A percentile compares a stretch with the other conserved stretches of the same genome.
phyloP scores from a whole-genome alignment of 2,113 vertebrate species.

The Nibea albiflora region DNA sequence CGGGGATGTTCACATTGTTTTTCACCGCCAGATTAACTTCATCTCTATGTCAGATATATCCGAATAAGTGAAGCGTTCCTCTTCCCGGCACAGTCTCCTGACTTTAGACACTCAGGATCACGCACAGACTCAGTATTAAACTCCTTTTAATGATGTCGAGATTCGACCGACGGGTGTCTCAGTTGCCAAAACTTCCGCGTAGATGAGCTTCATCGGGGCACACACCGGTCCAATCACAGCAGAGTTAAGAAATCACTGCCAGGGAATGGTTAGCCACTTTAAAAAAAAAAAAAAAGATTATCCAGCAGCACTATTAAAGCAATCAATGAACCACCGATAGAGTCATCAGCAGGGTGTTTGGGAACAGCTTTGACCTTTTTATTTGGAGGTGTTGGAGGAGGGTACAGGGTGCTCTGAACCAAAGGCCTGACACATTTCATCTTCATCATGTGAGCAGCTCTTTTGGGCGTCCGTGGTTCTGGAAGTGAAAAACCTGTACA shows the following conservation, averaged over 20 bases:
- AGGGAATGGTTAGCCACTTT: constrained; percentile 6
- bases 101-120: constrained; percentile 57
- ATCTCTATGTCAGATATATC: constrained; percentile 31
- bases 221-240: constrained; percentile 7
- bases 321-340: not conserved
- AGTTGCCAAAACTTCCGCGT: not conserved
- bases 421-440: constrained; percentile 39
- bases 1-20: not conserved
- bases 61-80: not conserved
- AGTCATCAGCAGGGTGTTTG: constrained; percentile 15
- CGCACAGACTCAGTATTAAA: constrained; percentile 29
- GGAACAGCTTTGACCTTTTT: constrained; percentile 23
- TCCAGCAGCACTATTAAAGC: constrained; percentile 5
- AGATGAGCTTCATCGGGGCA: not conserved
- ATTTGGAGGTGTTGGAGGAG: constrained; percentile 12
- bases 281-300: not conserved
- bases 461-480: not conserved
- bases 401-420: constrained; percentile 47
- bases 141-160: constrained; percentile 65
- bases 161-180: constrained; percentile 7
- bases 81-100: constrained; percentile 14
- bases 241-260: constrained; percentile 36
- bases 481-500: not conserved
- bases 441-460: not conserved
- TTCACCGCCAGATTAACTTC: constrained; percentile 33